Base-by-base conservation (phyloP, 2,797 vertebrate genomes). In the Pelochelys cantorii region DNA sequence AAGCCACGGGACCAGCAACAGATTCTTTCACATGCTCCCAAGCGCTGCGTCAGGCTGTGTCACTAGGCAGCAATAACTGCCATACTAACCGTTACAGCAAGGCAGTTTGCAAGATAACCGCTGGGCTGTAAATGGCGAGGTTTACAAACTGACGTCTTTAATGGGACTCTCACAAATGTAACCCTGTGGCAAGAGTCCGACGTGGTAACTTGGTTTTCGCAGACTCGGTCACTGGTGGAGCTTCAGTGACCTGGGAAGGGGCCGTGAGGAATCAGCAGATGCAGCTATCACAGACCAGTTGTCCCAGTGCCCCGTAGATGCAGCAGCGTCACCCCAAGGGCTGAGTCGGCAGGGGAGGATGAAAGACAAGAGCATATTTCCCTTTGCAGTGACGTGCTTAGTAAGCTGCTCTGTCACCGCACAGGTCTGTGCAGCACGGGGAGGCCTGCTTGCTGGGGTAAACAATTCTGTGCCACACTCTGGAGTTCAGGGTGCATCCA, bases 51-150 rank as follows among this genome's bases (percentile, higher is more conserved):
- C 71, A 60, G 89, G 37, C 53, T 4, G 6, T 9, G 42, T 95
- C 96, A 17, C 90, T 94, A 96, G 97, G 95, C 95, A 97, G 97
- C 96, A 96, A 96, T 75, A 92, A 59, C 11, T 57, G 52, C 79
- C 80, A 84, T 11, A 52, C 1, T 81, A 88, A 79, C 1, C 5
- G 1, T 31, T 0, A 42, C 23, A 27, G 4, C 8, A 68, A 20
- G 7, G 65, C 31, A n/a, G 17, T 1, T 68, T n/a, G 31, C n/a
- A 20, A 52, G 54, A 1, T 0, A 80, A 42, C 75, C 82, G 91
- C 82, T 90, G 52, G 4, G 78, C 78, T 0, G 0, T 29, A 54
- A 89, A 34, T 31, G 1, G 48, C 53, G 94, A 48, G 7, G 8
- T 48, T 48, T 48, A 48, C 42, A 48, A 48, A 48, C 8, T 48